Percentiles rank a stretch among this genome's conserved stretches.
Conservation (phyloP, 2,888 invertebrate genomes). For the Ennomos fuscantarius region DNA sequence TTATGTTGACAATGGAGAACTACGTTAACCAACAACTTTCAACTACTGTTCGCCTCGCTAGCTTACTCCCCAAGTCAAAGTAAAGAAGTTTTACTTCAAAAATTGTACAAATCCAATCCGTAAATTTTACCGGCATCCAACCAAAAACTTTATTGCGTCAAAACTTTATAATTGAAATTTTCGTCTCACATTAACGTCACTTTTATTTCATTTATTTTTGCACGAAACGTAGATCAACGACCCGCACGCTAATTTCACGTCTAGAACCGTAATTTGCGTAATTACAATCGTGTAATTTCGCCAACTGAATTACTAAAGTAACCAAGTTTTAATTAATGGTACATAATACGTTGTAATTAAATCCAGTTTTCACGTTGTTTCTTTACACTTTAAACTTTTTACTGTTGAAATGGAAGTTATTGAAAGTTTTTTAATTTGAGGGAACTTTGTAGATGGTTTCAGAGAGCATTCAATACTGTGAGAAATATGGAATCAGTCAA, state of each 20-base stretch:
- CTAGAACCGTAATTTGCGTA: conserved; percentile 29
- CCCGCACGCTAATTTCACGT: conserved; percentile 24
- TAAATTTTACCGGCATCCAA: background rate
- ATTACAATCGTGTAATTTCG: conserved; percentile 27
- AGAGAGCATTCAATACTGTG: background rate
- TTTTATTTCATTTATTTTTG: conserved; percentile 5
- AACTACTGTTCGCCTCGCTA: too few species aligned
- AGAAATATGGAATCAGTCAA: background rate
- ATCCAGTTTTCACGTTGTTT: conserved; percentile 25
- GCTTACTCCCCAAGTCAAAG: too few species aligned
- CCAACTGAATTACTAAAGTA: conserved; percentile 16
- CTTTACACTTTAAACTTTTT: conserved; percentile 22
- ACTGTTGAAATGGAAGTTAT: conserved; percentile 4
- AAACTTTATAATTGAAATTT: conserved; percentile 16
- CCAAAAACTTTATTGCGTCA: background rate
- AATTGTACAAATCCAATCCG: background rate
- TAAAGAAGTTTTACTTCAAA: too few species aligned
- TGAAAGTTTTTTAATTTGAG: conserved; percentile 5
- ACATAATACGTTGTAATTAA: conserved; percentile 18
- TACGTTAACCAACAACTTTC: too few species aligned
- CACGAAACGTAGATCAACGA: conserved; percentile 20
- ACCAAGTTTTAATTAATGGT: conserved; percentile 20
- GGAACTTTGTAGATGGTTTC: too few species aligned
- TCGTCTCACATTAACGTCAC: conserved; percentile 12
- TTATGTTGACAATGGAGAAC: too few species aligned